Base-by-base conservation (phyloP, 2,113 vertebrate species). In the Thomomys bottae region DNA sequence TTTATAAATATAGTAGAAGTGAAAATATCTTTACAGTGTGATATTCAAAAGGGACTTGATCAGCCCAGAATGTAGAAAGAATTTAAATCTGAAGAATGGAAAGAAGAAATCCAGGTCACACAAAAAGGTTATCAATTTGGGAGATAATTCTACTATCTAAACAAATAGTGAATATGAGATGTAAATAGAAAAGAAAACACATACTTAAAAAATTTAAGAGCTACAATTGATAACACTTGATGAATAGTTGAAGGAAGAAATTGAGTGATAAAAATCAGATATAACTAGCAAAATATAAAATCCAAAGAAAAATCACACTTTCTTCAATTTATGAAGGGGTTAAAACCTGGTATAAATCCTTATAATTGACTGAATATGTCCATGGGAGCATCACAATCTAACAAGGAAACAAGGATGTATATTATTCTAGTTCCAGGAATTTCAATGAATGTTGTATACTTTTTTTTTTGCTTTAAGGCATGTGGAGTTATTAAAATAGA, bases 371-470 rank as follows among this genome's bases (percentile, higher is more conserved):
- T 17, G 14, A 15, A 12, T 54, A 54, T 54, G 18, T 54, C 49
- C 49, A 63, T 11, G 88, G 14, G 5, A 28, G 49, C 2, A 64
- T 23, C 15, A 73, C 82, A 75, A 78, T 30, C 4, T 83, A 70
- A 64, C 38, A 61, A 68, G 14, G 36, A 86, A 70, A 64, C 38
- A 61, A 68, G 14, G 36, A 86, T 15, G 34, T 28, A 4, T 10
- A 40, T 30, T 24, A 28, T 82, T 88, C 36, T 40, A 59, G 30
- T 89, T 83, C 88, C 67, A 54, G 42, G 7, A 76, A 90, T 93
- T 92, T 86, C 5, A 83, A 5, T 26, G 18, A 91, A 7, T 72
- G 38, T 6, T 32, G 66, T 6, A 36, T 2, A 21, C 5, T 30
- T 57, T 38, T 71, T 38, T 71, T 87, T 85, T 24, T 85, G 18